Conservation (phyloP, 2,113 vertebrate genomes). For the Calidris pugnax region DNA sequence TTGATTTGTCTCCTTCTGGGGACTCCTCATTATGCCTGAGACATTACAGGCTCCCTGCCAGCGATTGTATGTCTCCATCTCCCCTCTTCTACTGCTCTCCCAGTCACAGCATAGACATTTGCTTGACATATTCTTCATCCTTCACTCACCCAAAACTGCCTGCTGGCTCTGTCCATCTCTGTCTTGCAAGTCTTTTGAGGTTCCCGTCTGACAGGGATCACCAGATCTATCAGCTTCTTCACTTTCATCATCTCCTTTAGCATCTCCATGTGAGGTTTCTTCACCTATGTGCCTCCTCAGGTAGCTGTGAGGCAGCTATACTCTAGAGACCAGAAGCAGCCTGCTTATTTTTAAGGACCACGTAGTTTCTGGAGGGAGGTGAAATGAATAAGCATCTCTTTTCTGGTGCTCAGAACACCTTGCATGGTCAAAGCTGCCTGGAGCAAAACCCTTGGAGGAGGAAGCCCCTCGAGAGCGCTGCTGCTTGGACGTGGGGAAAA, state of each 20-base stretch:
- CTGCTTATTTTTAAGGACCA: fast-evolving
- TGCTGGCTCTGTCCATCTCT: neutral
- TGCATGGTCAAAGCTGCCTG: neutral
- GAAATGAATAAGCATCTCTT: neutral
- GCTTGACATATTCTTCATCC: neutral
- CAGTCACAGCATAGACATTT: neutral
- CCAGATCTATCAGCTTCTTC: neutral
- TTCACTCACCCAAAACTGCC: neutral
- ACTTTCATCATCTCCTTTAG: neutral
- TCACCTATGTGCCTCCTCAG: neutral
- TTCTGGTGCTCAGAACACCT: neutral
- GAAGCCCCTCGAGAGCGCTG: fast-evolving
- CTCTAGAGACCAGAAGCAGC: neutral
- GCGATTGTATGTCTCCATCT: neutral
- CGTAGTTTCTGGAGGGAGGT: fast-evolving
- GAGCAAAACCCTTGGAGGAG: neutral
- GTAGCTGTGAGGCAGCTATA: neutral
- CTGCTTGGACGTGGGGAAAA: neutral
- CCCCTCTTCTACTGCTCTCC: neutral
- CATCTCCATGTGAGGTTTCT: neutral
- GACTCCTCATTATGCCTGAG: neutral
- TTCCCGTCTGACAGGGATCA: neutral
- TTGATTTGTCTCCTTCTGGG: neutral
- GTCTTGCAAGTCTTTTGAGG: neutral
- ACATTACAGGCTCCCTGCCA: neutral